phyloP scores from a whole-genome alignment of 64 coral and sea anemone species.

The Stylophora pistillata region DNA sequence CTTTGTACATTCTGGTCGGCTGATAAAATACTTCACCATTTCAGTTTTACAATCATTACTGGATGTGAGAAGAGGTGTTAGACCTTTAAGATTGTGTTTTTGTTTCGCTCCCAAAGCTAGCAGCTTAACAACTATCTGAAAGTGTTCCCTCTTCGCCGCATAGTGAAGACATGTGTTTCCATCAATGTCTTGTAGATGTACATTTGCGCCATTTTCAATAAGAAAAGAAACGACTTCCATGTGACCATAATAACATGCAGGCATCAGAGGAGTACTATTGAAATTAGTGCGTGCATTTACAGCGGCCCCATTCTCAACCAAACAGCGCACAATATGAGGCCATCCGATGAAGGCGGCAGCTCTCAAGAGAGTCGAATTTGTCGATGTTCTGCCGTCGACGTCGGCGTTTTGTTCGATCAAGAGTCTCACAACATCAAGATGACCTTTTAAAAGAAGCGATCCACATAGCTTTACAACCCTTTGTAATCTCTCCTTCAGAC shows the following conservation, averaged over 20 bases:
- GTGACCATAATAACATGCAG: neutral
- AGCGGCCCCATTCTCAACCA: conserved; percentile 20
- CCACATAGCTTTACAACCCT: conserved; percentile 30
- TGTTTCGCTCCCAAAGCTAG: too few relatives aligned
- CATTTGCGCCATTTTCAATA: conserved; percentile 33
- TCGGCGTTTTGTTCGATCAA: too few relatives aligned
- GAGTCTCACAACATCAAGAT: too few relatives aligned
- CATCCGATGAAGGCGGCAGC: conserved; percentile 18
- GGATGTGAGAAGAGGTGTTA: conserved; percentile 19
- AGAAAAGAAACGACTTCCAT: conserved; percentile 46
- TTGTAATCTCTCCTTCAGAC: neutral
- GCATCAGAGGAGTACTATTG: conserved; percentile 14
- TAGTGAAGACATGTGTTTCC: neutral
- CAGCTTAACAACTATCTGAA: too few relatives aligned
- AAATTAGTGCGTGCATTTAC: neutral
- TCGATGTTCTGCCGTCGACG: too few relatives aligned
- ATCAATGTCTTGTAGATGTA: neutral
- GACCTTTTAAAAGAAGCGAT: too few relatives aligned
- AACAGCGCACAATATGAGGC: neutral
- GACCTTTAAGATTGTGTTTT: too few relatives aligned
- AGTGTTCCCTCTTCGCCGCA: neutral
- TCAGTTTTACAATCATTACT: conserved; percentile 68
- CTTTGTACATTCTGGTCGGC: conserved; percentile 18
- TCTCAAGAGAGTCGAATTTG: too few relatives aligned
- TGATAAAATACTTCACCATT: conserved; percentile 66